phyloP scores from a whole-genome alignment of 2,797 vertebrate genomes.

The Morus bassanus region DNA sequence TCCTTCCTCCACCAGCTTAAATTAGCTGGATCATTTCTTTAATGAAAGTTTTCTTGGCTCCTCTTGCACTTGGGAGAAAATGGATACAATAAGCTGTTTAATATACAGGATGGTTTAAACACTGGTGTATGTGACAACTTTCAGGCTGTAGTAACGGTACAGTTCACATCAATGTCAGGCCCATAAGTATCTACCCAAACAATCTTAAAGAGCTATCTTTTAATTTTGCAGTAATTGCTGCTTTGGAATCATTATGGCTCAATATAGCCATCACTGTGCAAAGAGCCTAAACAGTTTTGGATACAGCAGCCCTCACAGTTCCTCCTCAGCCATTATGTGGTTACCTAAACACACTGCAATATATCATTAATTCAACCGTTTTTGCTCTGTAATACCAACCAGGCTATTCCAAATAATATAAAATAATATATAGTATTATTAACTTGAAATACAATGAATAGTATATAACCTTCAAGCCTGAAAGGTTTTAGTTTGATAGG shows the following conservation, averaged over 20 bases:
- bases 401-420: neutral
- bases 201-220: neutral
- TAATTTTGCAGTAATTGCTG: neutral
- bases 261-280: neutral
- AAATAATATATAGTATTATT: neutral
- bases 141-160: neutral
- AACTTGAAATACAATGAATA: neutral
- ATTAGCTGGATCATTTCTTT: slow-evolving; percentile 14
- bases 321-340: neutral
- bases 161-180: neutral
- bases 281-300: neutral
- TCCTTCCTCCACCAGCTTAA: neutral
- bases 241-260: neutral
- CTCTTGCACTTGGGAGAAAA: neutral
- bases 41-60: slow-evolving; percentile 11
- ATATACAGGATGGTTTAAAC: neutral
- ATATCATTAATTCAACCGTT: neutral
- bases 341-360: neutral
- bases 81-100: neutral
- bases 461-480: neutral
- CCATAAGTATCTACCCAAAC: neutral
- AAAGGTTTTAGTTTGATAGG: neutral
- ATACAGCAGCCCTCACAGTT: neutral
- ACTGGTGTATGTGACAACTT: neutral
- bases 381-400: neutral